Base-by-base conservation (phyloP, 1,140 invertebrate genomes). In the Scaptodrosophila lebanonensis region DNA sequence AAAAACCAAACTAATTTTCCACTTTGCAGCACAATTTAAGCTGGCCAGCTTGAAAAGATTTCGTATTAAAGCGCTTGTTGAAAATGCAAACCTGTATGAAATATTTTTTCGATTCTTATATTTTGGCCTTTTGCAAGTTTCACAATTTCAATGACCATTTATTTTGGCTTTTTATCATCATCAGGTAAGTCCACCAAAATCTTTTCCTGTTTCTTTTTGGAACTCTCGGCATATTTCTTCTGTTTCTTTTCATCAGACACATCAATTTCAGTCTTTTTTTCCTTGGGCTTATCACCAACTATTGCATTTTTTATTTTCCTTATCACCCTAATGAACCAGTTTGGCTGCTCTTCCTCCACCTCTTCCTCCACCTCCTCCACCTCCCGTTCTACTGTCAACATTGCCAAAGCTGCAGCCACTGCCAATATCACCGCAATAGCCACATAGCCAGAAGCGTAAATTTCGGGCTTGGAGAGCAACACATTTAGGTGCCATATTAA, bases 401-500 rank as follows among this genome's bases (percentile, higher is more conserved):
- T 0, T 3, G 54, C 29, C 20, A 84, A 27, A 1, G 15, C 8
- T 0, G 20, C 45, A 8, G 82, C 48, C 13, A 83, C 1, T 0
- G 59, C 16, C 0, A 72, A 4, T 0, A 66, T 27, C 5, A 88
- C 38, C 1, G 50, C 89, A 12, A 91, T 45, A 59, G 91, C 89
- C 2, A 85, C 68, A 83, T 93, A 93, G 20, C 92, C 92, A 6
- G 92, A 93, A 4, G 83, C 79, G 65, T 93, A 93, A 0, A 93
- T 91, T 72, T 91, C 88, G 64, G 91, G 91, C 3, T 92, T 91
- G 8, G 89, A 89, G 5, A 93, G 87, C 44, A 90, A 92, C 54
- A 89, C 88, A 13, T 92, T 92, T 0, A 90, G 86, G 63, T 93
- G 91, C 92, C 92, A 93, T 30, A 89, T 70, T 75, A 94, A 87